These are phyloP conservation scores for Thymelicus lineola DNA, from an alignment of 2,888 invertebrate genomes.

Conservation along the genomic window DNA sequence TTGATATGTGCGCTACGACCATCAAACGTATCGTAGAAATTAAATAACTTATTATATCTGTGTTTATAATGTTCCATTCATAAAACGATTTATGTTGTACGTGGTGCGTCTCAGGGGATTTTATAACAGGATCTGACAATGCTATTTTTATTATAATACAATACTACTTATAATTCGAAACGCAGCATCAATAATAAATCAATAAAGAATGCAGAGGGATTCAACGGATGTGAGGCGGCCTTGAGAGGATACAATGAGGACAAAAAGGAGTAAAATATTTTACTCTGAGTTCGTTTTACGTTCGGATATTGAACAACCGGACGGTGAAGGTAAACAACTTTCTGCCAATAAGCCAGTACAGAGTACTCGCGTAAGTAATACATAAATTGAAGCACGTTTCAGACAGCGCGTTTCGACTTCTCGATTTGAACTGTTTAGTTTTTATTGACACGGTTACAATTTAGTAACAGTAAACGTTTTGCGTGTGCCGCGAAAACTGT, in stretches of 20 bases:
- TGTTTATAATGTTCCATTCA: slow-evolving; percentile 14
- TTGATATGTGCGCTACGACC: too few species aligned
- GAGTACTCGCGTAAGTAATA: slow-evolving; percentile 19
- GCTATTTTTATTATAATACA: slow-evolving; percentile 33
- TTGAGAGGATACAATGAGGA: slow-evolving; percentile 51
- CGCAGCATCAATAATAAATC: slow-evolving; percentile 40
- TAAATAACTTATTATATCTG: not conserved
- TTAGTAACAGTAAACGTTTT: too few species aligned
- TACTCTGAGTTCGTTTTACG: slow-evolving; percentile 24
- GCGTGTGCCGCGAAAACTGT: too few species aligned
- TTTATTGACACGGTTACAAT: not conserved
- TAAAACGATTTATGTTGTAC: slow-evolving; percentile 15
- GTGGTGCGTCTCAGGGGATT: slow-evolving; percentile 20
- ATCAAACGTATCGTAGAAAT: too few species aligned
- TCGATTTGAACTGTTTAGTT: not conserved
- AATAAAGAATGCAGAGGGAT: slow-evolving; percentile 50
- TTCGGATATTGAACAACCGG: slow-evolving; percentile 34
- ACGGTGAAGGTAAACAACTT: slow-evolving; percentile 75
- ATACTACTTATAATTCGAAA: slow-evolving; percentile 41
- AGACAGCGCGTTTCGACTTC: not conserved
- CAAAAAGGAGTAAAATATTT: slow-evolving; percentile 37
- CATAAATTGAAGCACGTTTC: slow-evolving; percentile 8
- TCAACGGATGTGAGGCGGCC: slow-evolving; percentile 64
- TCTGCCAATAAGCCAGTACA: slow-evolving; percentile 46
- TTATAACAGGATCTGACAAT: slow-evolving; percentile 38